phyloP scores from a whole-genome alignment of 2,113 vertebrate species.

The Polypterus bichir region DNA sequence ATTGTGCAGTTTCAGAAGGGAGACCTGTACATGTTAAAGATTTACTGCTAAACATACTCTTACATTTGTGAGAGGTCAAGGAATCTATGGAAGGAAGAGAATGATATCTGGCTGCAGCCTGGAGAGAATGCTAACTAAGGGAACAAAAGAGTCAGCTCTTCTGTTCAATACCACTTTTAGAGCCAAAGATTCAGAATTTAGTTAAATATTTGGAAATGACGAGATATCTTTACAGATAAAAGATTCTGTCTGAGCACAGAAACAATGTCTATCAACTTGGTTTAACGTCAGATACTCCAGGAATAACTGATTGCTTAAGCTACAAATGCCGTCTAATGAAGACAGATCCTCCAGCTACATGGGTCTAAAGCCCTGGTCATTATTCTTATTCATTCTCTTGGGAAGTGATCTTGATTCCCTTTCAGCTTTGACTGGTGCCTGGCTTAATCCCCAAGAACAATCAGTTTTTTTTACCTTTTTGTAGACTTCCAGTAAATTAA shows the following conservation, averaged over 20 bases:
- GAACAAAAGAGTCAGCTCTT: constrained; percentile 2
- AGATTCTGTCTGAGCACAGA: not conserved
- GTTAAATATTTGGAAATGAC: too few species aligned
- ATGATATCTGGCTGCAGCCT: not conserved
- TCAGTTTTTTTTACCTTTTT: not conserved
- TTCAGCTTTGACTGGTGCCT: not conserved
- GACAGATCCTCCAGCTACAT: constrained; percentile 7
- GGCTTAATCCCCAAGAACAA: not conserved
- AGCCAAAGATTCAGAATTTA: too few species aligned
- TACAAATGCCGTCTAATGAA: constrained; percentile 10
- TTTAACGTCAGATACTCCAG: not conserved
- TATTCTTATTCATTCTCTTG: not conserved
- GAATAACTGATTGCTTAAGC: constrained; percentile 8
- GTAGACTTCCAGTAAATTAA: too few species aligned
- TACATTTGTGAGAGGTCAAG: constrained; percentile 1
- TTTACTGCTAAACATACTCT: not conserved
- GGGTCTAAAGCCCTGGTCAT: not conserved
- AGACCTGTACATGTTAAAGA: not conserved
- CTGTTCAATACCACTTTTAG: too few species aligned
- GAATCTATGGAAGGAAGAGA: not conserved
- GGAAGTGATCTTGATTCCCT: not conserved
- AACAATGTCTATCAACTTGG: not conserved
- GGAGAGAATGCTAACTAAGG: not conserved
- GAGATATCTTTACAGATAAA: too few species aligned
- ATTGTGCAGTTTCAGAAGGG: not conserved